phyloP scores from a whole-genome alignment of 2,888 invertebrate genomes.

The Ormyrus pomaceus region DNA sequence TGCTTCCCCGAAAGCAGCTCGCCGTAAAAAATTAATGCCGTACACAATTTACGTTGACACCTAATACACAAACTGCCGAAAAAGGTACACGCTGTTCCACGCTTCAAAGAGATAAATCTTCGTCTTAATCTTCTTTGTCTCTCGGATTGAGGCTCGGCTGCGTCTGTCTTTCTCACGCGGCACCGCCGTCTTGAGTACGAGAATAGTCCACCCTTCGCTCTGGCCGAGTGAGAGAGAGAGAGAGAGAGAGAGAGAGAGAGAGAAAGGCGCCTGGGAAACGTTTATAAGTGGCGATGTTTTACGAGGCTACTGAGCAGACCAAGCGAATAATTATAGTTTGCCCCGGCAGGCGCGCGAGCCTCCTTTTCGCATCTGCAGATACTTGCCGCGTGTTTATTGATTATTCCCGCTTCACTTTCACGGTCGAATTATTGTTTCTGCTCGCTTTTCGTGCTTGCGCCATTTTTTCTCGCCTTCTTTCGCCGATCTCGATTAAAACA shows the following conservation, averaged over 20 bases:
- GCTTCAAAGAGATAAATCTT: slow-evolving; percentile 48
- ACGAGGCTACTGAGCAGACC: slow-evolving; percentile 47
- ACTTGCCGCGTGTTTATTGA: slow-evolving; percentile 41
- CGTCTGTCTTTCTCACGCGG: slow-evolving; percentile 31
- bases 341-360: background rate
- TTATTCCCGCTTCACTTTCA: slow-evolving; percentile 41
- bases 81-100: slow-evolving; percentile 28
- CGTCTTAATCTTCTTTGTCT: slow-evolving; percentile 52
- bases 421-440: slow-evolving; percentile 17
- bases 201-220: slow-evolving; percentile 26
- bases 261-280: slow-evolving; percentile 16
- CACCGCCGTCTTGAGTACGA: slow-evolving; percentile 1
- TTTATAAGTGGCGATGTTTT: slow-evolving; percentile 55
- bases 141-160: slow-evolving; percentile 1
- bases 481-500: background rate
- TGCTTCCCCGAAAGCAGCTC: background rate
- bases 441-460: background rate
- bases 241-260: background rate
- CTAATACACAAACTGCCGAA: slow-evolving; percentile 44
- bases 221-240: background rate
- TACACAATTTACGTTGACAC: slow-evolving; percentile 55
- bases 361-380: slow-evolving; percentile 16
- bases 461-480: background rate
- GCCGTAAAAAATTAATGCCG: slow-evolving; percentile 46
- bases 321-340: slow-evolving; percentile 57